Evolutionary conservation across 2,888 invertebrate genomes (phyloP), one percentile per base, ranked within the genome.

Genomic region (Nymphalis polychloros): DNA sequence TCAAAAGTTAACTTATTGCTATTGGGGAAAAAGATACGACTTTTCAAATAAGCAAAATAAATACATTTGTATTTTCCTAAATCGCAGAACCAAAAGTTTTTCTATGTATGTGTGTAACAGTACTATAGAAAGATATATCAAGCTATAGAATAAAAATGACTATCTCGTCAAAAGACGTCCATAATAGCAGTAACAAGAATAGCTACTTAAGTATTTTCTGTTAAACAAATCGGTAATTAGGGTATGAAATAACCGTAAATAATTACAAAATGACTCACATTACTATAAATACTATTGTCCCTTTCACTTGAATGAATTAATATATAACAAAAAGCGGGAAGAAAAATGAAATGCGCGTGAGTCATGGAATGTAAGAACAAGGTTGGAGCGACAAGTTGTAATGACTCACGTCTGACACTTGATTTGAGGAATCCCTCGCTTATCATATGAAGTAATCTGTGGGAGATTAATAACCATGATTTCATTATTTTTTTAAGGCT

Each of bases 321-420:
- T 77, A 73, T 41, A n/a, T 57, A 71, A 67, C 69, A 73, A 73
- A 78, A 78, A 53, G 53, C 77, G 78, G 78, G 31, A 48, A 60
- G 41, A 60, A 60, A 53, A 59, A 59, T 61, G 47, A 57, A 68
- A 66, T 66, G 75, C 78, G 76, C 77, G 73, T 84, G 85, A 86
- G 80, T 86, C 83, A 80, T 72, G 73, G 75, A 70, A 73, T 69
- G 61, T 17, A 71, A 69, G 70, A 60, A 72, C 66, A 61, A 71
- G 70, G 66, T 69, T 67, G 69, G 17, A 41, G 8, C 68, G 79
- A 80, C 80, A 81, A 84, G 81, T 77, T 76, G 73, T 67, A 73
- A 75, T 88, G 87, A 89, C 76, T 86, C 88, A 89, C 78, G 73
- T 66, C 63, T 76, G 79, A 79, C 77, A 81, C 80, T 75, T 77